phyloP scores from a whole-genome alignment of 2,113 vertebrate species.

The Calidris pygmaea region DNA sequence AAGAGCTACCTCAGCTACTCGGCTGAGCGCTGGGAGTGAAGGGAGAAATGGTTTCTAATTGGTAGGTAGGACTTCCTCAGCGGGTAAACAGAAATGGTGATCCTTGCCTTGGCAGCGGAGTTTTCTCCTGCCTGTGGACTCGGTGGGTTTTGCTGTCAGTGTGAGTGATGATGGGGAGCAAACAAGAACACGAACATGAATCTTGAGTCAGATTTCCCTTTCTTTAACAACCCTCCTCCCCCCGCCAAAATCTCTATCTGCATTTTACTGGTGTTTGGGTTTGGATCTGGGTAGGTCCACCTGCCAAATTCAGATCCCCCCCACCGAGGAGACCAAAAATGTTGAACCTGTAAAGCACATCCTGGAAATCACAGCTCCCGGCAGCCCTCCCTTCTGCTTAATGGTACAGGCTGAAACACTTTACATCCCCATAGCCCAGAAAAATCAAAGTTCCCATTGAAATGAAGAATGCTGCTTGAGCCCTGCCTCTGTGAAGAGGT shows the following conservation, averaged over 20 bases:
- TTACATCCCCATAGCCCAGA: background rate
- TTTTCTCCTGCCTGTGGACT: background rate
- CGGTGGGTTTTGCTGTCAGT: background rate
- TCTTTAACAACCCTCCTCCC: background rate
- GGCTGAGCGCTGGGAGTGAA: background rate
- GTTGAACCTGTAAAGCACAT: background rate
- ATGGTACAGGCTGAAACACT: background rate
- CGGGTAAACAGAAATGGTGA: background rate
- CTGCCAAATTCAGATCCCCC: background rate
- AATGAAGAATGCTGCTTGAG: conserved; percentile 38
- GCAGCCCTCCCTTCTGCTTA: background rate
- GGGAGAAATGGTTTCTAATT: background rate
- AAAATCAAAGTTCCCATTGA: conserved; percentile 38
- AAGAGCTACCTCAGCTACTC: conserved; percentile 21
- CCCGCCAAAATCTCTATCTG: background rate
- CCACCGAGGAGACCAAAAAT: background rate
- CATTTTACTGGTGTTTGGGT: background rate
- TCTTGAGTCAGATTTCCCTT: background rate
- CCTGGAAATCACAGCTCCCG: background rate
- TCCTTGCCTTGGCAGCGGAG: background rate
- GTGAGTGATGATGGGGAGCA: background rate
- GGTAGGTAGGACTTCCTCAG: conserved; percentile 2
- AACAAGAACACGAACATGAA: background rate
- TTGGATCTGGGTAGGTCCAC: background rate
- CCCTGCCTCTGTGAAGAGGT: background rate